Conservation (phyloP, 2,797 vertebrate species). For the Neostethus bicornis region DNA sequence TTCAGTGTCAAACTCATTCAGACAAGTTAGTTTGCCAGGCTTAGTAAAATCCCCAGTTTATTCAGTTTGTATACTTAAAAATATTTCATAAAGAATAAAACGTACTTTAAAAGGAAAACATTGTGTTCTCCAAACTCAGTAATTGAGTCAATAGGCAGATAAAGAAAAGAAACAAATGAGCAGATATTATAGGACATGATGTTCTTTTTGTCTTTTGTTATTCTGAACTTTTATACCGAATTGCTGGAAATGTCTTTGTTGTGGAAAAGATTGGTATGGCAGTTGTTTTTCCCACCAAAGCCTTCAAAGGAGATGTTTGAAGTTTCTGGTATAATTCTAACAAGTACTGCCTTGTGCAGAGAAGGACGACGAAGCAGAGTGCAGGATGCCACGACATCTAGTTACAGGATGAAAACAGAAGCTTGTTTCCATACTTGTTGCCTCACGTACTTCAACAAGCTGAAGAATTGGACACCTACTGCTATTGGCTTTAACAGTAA, state of each 20-base stretch:
- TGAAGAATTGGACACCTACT: slow-evolving; percentile 13
- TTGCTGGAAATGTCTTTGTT: slow-evolving; percentile 41
- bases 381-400: neutral
- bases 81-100: no score
- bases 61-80: slow-evolving; percentile 65
- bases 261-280: slow-evolving; percentile 20
- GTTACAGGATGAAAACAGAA: slow-evolving; percentile 3
- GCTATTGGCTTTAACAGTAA: slow-evolving; percentile 29
- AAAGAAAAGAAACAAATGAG: slow-evolving; percentile 48
- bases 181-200: slow-evolving; percentile 36
- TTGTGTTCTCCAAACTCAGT: slow-evolving; percentile 39
- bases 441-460: neutral
- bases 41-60: slow-evolving; percentile 55
- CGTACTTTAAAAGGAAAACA: slow-evolving; percentile 16
- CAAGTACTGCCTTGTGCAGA: neutral
- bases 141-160: slow-evolving; percentile 51
- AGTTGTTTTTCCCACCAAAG: slow-evolving; percentile 21
- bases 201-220: no score
- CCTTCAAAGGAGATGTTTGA: slow-evolving; percentile 1
- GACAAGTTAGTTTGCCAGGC: slow-evolving; percentile 34
- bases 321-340: neutral
- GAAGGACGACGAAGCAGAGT: neutral
- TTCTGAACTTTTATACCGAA: slow-evolving; percentile 51
- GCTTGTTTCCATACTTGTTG: slow-evolving; percentile 9
- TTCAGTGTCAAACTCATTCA: slow-evolving; percentile 45